Conservation (phyloP, 2,797 vertebrate species). For the Gambusia yucatana region DNA sequence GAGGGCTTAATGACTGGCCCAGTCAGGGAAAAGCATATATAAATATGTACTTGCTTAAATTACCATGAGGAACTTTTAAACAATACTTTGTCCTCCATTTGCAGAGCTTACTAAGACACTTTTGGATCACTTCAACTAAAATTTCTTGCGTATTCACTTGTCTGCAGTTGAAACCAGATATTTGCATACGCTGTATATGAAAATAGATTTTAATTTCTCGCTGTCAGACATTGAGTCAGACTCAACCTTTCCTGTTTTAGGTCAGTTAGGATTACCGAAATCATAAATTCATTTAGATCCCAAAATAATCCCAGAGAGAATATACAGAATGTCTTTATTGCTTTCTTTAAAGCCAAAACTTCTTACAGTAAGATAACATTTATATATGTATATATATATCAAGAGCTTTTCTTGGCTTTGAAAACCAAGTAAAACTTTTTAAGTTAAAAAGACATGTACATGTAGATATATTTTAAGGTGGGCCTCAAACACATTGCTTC, state of each 20-base stretch:
- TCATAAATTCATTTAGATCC: not conserved
- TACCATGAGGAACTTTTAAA: not conserved
- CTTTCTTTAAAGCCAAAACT: not conserved
- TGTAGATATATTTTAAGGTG: not conserved
- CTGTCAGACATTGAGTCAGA: not conserved
- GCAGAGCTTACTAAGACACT: not conserved
- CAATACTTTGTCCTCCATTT: not conserved
- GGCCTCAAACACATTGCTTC: not conserved
- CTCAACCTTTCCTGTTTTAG: not conserved
- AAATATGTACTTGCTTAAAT: constrained; percentile 25
- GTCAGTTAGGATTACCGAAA: not conserved
- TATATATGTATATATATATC: not conserved
- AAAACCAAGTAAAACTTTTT: not conserved
- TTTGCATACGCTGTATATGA: not conserved
- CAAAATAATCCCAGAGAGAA: not conserved
- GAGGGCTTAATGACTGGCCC: constrained; percentile 69
- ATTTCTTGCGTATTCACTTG: not conserved
- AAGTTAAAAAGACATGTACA: not conserved
- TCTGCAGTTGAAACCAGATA: not conserved
- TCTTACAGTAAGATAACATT: not conserved
- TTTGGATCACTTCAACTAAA: not conserved
- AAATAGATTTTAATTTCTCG: not conserved
- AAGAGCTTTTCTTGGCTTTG: not conserved
- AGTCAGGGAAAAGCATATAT: constrained; percentile 30
- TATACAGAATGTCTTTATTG: not conserved